These are phyloP conservation scores for Paracanthobrama guichenoti DNA, from an alignment of 2,113 vertebrate genomes.

Conservation along the genomic window DNA sequence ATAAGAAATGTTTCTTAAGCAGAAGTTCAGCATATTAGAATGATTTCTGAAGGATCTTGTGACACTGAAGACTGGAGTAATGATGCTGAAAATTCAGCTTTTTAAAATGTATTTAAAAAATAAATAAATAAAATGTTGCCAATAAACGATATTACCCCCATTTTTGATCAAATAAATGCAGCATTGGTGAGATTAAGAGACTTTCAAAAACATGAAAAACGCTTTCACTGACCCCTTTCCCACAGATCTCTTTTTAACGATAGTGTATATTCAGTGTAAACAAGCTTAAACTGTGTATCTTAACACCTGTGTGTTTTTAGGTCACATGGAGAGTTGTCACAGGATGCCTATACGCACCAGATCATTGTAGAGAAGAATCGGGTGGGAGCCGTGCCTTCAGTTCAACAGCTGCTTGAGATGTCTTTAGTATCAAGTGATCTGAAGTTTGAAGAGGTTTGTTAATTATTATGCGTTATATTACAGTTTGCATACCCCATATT, in stretches of 20 bases:
- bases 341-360: slow-evolving; percentile 79
- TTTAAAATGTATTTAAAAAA: too few relatives aligned
- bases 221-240: background rate
- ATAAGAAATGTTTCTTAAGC: background rate
- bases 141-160: too few relatives aligned
- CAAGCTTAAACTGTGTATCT: background rate
- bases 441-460: slow-evolving; percentile 77
- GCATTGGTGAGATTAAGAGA: background rate
- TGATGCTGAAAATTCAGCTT: background rate
- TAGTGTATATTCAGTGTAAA: background rate
- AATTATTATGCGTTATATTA: background rate
- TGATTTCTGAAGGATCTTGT: background rate
- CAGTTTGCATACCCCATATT: background rate
- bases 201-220: background rate
- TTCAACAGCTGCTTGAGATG: slow-evolving; percentile 78
- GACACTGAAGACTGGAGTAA: background rate
- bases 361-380: slow-evolving; percentile 79
- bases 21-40: background rate
- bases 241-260: background rate
- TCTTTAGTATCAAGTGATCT: slow-evolving; percentile 76
- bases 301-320: slow-evolving; percentile 56
- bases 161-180: background rate
- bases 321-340: slow-evolving; percentile 65
- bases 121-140: too few relatives aligned
- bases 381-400: slow-evolving; percentile 69